These are phyloP conservation scores for Hartigia nigra DNA, from an alignment of 2,888 invertebrate species.

Conservation along the genomic window DNA sequence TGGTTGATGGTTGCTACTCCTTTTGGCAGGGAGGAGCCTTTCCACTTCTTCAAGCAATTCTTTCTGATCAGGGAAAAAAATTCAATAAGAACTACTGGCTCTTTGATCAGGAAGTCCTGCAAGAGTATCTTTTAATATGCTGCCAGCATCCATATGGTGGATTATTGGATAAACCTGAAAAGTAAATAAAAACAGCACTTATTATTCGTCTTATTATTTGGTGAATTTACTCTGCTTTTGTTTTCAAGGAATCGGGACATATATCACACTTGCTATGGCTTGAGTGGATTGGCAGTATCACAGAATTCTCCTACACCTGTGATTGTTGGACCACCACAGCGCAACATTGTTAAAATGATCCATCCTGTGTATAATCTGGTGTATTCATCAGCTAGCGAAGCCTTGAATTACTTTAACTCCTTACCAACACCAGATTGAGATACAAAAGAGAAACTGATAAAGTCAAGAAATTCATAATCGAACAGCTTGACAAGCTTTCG, in stretches of 20 bases:
- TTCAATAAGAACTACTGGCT: slow-evolving; percentile 71
- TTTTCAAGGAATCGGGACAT: slow-evolving; percentile 80
- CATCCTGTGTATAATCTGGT: slow-evolving; percentile 60
- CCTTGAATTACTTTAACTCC: slow-evolving; percentile 52
- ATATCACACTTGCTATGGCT: slow-evolving; percentile 97
- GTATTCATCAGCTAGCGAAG: slow-evolving; percentile 47
- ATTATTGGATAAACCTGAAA: slow-evolving; percentile 95
- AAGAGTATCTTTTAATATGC: slow-evolving; percentile 94
- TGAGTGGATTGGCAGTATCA: slow-evolving; percentile 94
- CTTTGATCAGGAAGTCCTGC: slow-evolving; percentile 88
- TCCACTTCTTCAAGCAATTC: slow-evolving; percentile 84
- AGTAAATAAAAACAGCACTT: slow-evolving; percentile 68
- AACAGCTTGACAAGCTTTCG: background rate
- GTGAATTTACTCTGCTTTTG: background rate
- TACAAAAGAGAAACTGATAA: slow-evolving; percentile 28
- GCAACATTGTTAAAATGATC: slow-evolving; percentile 53
- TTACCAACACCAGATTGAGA: slow-evolving; percentile 51
- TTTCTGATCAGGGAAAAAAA: slow-evolving; percentile 68
- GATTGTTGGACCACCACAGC: slow-evolving; percentile 60
- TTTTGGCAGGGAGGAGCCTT: slow-evolving; percentile 98
- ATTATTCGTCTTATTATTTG: slow-evolving; percentile 22
- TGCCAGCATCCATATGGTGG: slow-evolving; percentile 92
- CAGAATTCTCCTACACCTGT: slow-evolving; percentile 73
- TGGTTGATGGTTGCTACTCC: slow-evolving; percentile 98
- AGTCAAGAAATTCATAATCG: background rate